phyloP scores from a whole-genome alignment of 1,140 invertebrate species.

The Drosophila tristis region DNA sequence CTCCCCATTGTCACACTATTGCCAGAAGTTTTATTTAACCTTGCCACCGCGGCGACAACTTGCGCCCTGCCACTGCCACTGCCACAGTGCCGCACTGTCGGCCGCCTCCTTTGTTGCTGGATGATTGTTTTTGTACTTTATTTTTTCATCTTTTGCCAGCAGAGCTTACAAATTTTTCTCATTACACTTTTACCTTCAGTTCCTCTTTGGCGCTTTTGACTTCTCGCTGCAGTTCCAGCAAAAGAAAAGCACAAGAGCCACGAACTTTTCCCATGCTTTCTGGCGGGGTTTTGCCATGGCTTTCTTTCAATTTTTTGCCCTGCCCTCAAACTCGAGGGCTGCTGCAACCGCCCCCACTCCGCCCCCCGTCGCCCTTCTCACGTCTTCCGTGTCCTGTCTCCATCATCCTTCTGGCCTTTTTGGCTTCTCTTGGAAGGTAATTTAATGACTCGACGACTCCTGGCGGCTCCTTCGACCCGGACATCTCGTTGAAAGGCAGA shows the following conservation, averaged over 20 bases:
- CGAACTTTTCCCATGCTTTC: constrained; percentile 39
- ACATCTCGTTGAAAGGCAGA: background rate
- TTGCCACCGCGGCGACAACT: constrained; percentile 1
- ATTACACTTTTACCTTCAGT: constrained; percentile 64
- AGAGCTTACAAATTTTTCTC: constrained; percentile 63
- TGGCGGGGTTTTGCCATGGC: constrained; percentile 10
- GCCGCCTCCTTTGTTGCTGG: background rate
- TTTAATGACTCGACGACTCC: constrained; percentile 68
- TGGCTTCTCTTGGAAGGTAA: constrained; percentile 47
- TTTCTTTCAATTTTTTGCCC: constrained; percentile 5
- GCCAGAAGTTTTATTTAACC: constrained; percentile 55
- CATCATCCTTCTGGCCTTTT: background rate
- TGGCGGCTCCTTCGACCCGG: constrained; percentile 6
- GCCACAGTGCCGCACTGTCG: background rate
- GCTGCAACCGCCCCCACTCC: background rate
- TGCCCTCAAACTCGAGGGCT: constrained; percentile 3
- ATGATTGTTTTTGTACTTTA: constrained; percentile 58
- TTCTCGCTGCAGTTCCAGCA: constrained; percentile 27
- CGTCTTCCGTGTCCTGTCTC: background rate
- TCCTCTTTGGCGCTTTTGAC: constrained; percentile 44
- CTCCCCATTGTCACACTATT: constrained; percentile 63
- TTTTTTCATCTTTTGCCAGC: constrained; percentile 26
- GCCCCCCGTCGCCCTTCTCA: background rate
- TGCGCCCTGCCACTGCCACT: background rate
- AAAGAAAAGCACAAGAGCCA: constrained; percentile 16